Evolutionary conservation across 2,113 vertebrate species (phyloP), one percentile per base, ranked within the genome.

Genomic region (Ahaetulla prasina): DNA sequence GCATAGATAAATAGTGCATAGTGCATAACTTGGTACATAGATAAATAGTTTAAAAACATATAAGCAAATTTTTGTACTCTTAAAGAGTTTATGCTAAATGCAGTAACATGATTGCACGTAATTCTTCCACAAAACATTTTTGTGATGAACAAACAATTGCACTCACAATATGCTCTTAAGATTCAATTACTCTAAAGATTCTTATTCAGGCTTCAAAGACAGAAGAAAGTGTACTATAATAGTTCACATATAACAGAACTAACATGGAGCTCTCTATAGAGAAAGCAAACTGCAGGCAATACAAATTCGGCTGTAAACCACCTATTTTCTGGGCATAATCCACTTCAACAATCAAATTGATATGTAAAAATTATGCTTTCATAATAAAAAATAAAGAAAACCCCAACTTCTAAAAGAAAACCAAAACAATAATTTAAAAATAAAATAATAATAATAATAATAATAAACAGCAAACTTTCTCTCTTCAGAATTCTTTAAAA

Each of bases 401-500:
- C 11, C 1, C 0, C 20, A 91, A 23, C 53, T 94, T 90, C 93
- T 92, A 91, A 92, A 7, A 91, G 27, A 8, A 23, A 90, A 87
- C 89, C 90, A 91, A 35, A 53, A 27, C 18, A 87, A 87, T 14
- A 35, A 22, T 87, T 52, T 10, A n/a, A 87, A 87, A 47, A 47
- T 47, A 47, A 53, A 8, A 47, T 2, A 85, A 54, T 3, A 39
- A 80, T 50, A 35, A 80, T 74, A 12, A n/a, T 84, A 4, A 43
- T 9, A 87, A 22, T 6, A 4, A 35, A 22, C 47, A 54, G 14
- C 88, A 63, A 0, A 11, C 12, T 49, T 92, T 92, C 89, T 27
- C 50, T 60, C 85, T 43, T 94, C 16, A 90, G 90, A 94, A 92
- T 18, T 0, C 53, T 86, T 90, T 88, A 25, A 90, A 85, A 14